A percentile compares a stretch with the other conserved stretches of the same genome.
Evolutionary conservation across 2,113 vertebrate species (phyloP).

Genomic region (Miniopterus natalensis): DNA sequence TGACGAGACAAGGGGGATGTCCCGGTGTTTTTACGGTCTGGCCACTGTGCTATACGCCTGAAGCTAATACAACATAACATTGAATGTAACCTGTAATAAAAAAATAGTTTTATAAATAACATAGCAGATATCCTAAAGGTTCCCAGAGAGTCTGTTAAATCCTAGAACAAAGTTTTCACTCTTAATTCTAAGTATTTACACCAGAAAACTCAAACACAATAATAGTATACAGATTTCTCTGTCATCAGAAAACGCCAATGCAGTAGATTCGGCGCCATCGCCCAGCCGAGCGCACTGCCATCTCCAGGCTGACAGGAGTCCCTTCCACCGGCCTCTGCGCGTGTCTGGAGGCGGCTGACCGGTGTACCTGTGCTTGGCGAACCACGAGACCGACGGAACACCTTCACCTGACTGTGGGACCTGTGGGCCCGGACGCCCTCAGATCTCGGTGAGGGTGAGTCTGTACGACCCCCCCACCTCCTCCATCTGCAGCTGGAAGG

Average conservation of each 20-base stretch:
- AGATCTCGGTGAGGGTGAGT: slow-evolving; percentile 98
- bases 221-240: neutral
- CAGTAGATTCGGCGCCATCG: fast-evolving
- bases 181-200: neutral
- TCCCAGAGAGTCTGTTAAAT: neutral
- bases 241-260: neutral
- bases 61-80: neutral
- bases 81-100: neutral
- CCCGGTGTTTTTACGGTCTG: neutral
- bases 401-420: slow-evolving; percentile 59
- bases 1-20: neutral
- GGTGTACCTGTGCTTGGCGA: slow-evolving; percentile 41
- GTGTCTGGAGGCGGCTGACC: slow-evolving; percentile 54
- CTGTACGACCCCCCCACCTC: slow-evolving; percentile 94
- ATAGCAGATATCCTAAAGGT: neutral
- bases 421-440: slow-evolving; percentile 64
- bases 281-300: slow-evolving; percentile 39
- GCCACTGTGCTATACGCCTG: neutral
- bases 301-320: slow-evolving; percentile 46
- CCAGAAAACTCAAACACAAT: slow-evolving; percentile 5
- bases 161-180: neutral
- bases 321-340: slow-evolving; percentile 57
- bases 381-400: slow-evolving; percentile 62
- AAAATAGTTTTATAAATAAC: neutral
- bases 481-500: slow-evolving; percentile 98